These are phyloP conservation scores for Ceuthmochares aereus DNA, from an alignment of 2,113 vertebrate species.

Conservation along the genomic window DNA sequence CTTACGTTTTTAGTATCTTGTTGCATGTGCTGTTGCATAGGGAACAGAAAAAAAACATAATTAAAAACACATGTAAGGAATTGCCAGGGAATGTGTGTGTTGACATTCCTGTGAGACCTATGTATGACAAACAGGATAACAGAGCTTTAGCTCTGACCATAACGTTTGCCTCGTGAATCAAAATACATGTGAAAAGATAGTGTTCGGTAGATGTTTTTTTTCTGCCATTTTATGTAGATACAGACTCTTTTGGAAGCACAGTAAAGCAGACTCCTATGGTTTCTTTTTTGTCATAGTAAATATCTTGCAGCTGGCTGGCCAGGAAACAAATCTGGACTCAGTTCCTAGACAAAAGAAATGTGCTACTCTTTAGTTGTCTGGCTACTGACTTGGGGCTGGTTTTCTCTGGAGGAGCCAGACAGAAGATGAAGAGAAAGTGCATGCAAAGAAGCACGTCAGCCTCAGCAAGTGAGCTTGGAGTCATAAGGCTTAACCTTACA, in stretches of 20 bases:
- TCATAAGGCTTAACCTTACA: neutral
- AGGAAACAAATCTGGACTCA: neutral
- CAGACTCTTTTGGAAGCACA: neutral
- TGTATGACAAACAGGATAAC: neutral
- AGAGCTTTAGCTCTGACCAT: neutral
- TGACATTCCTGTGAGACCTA: neutral
- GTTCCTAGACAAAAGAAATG: neutral
- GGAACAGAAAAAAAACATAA: neutral
- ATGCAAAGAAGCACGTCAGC: neutral
- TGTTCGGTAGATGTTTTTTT: neutral
- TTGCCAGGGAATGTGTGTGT: neutral
- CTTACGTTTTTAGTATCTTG: neutral
- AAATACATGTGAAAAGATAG: neutral
- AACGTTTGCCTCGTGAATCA: neutral
- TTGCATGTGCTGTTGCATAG: neutral
- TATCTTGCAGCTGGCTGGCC: neutral
- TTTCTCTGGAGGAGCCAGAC: neutral
- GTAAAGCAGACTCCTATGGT: neutral
- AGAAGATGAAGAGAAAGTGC: neutral
- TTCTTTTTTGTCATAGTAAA: neutral
- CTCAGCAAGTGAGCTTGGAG: neutral
- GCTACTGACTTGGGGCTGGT: neutral
- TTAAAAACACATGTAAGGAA: neutral
- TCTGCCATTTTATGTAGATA: neutral
- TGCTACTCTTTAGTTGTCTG: neutral